These are phyloP conservation scores for Teleogryllus oceanicus DNA, from an alignment of 2,888 invertebrate species.

Conservation along the genomic window DNA sequence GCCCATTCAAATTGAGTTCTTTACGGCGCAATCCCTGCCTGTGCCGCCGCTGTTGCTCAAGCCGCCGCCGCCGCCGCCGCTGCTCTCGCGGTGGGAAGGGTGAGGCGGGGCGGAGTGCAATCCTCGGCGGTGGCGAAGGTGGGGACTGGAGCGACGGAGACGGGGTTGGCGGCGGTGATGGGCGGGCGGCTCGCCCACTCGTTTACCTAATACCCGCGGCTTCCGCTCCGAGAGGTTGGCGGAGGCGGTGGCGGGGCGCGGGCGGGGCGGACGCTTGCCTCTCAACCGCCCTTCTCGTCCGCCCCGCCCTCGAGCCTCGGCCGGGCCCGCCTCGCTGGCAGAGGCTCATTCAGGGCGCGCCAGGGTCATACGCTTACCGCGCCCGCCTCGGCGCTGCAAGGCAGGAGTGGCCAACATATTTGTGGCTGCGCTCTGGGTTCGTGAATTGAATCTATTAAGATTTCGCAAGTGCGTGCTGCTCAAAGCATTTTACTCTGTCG, in stretches of 20 bases:
- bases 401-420: too few relatives aligned
- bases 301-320: too few relatives aligned
- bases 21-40: conserved; percentile 7
- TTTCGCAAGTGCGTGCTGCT: too few relatives aligned
- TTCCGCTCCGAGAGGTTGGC: neutral
- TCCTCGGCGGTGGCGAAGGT: too few relatives aligned
- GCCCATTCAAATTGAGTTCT: conserved; percentile 18
- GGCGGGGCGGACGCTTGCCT: neutral
- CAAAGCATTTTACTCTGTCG: too few relatives aligned
- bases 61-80: neutral
- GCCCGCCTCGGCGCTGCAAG: too few relatives aligned
- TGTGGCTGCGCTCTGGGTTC: too few relatives aligned
- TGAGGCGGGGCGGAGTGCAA: neutral
- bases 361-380: too few relatives aligned
- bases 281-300: neutral
- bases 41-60: neutral
- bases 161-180: neutral
- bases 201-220: neutral
- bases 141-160: neutral
- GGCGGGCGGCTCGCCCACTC: conserved; percentile 2
- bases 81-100: neutral
- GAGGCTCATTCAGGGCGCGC: too few relatives aligned
- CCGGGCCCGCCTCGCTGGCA: too few relatives aligned
- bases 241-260: neutral
- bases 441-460: too few relatives aligned